A percentile compares a stretch with the other conserved stretches of the same genome.
Conservation (phyloP, 2,888 invertebrate genomes). For the Drosophila paranaensis region DNA sequence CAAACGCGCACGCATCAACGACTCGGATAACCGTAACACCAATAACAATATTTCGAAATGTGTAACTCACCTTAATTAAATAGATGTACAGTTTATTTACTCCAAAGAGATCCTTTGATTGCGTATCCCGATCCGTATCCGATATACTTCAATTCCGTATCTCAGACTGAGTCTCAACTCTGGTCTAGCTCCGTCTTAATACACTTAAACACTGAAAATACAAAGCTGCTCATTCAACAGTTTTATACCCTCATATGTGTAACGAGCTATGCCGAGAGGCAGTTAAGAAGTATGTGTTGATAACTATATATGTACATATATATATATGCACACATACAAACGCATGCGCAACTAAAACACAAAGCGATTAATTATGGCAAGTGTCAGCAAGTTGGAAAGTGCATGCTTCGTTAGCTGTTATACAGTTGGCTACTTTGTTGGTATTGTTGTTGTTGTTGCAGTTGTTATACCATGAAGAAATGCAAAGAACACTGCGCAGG, state of each 20-base stretch:
- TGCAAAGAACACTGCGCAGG: conserved; percentile 5
- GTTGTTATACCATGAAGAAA: conserved; percentile 14
- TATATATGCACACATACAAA: no score
- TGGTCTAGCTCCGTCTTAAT: conserved; percentile 43
- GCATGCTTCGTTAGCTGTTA: conserved; percentile 41
- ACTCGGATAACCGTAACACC: neutral
- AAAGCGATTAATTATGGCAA: conserved; percentile 29
- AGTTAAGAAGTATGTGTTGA: conserved; percentile 38
- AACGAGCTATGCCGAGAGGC: conserved; percentile 26
- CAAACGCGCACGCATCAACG: conserved; percentile 15
- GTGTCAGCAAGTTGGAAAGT: conserved; percentile 33
- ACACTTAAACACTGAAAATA: conserved; percentile 65
- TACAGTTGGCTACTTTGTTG: conserved; percentile 21
- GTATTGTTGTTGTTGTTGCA: no score
- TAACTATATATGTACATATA: neutral
- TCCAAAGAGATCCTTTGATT: conserved; percentile 44
- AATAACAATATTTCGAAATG: conserved; percentile 6
- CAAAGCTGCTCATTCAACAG: conserved; percentile 50
- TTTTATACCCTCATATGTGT: conserved; percentile 61
- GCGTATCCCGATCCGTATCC: neutral
- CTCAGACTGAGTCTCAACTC: conserved; percentile 5
- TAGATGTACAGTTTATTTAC: conserved; percentile 20
- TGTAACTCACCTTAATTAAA: conserved; percentile 55
- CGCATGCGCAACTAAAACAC: conserved; percentile 5
- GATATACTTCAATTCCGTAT: neutral